Evolutionary conservation across 2,797 vertebrate genomes (phyloP), one percentile per base, ranked within the genome.

Genomic region (Poeciliopsis turneri): DNA sequence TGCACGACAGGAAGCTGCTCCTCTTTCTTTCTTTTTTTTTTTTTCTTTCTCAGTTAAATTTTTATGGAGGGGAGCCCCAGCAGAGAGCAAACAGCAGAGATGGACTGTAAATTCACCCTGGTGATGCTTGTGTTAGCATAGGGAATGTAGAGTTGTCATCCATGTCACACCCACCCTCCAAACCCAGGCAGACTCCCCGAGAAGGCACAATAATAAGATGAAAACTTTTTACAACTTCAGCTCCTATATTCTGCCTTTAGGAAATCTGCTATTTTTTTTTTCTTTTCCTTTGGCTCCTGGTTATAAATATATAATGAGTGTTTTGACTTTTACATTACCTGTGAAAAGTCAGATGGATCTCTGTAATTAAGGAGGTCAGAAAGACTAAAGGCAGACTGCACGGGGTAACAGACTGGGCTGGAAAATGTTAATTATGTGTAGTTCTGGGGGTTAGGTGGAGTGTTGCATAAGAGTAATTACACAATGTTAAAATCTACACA

Each of bases 51-150:
- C 82, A 28, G 84, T 87, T 72, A 89, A 51, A 68, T 85, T 92
- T 88, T 86, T 79, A 86, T 72, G 81, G 83, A 59, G 77, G 47
- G 72, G 86, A 84, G 77, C 81, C 83, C 77, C 84, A 78, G 28
- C 85, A 82, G 55, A 76, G 80, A 82, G 53, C 33, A 66, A 72
- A 57, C 73, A 72, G 82, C 71, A 75, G 80, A 78, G 81, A 85
- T 68, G 82, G 81, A 75, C 82, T 87, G 87, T 86, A 85, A 88
- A 87, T 87, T 92, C 88, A 83, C 86, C 88, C 66, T 20, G 88
- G 85, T 72, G 51, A 92, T 75, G 83, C 76, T 78, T 75, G 72
- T 77, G 84, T 88, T 87, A 55, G 82, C 82, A 75, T 81, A 12
- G 84, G 82, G 89, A 92, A 92, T 90, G 89, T 47, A 9, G 69